Evolutionary conservation across 2,888 invertebrate species (phyloP).

Genomic region (Scrobipalpa costella): DNA sequence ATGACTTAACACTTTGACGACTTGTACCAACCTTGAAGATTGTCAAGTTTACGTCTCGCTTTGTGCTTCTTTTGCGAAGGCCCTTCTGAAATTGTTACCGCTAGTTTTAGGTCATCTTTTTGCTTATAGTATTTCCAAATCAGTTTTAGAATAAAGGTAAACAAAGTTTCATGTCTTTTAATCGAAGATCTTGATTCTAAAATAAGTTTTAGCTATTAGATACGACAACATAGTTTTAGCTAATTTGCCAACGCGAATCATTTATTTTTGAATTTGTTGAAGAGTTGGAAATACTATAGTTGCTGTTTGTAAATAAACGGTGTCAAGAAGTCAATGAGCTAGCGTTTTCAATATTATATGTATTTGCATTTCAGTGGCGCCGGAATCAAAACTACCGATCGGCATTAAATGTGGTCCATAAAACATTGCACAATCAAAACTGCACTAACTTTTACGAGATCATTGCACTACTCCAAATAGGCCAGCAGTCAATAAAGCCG

Average conservation of each 20-base stretch:
- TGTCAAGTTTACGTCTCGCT: slow-evolving; percentile 10
- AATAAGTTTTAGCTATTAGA: too few species aligned
- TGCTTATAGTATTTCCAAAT: too few species aligned
- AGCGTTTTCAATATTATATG: too few species aligned
- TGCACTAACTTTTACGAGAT: not conserved
- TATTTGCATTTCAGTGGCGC: not conserved
- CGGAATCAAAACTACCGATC: not conserved
- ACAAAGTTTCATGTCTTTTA: too few species aligned
- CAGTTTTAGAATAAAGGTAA: too few species aligned
- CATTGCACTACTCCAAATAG: slow-evolving; percentile 25
- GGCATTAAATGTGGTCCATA: too few species aligned
- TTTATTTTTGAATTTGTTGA: too few species aligned
- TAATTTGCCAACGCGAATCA: too few species aligned
- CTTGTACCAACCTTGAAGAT: slow-evolving; percentile 22
- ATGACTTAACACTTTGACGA: slow-evolving; percentile 41
- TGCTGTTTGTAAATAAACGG: slow-evolving; percentile 1
- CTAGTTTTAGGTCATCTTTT: not conserved
- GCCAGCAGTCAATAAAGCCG: slow-evolving; percentile 27
- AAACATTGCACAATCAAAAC: not conserved
- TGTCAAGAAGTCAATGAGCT: not conserved
- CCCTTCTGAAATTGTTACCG: not conserved
- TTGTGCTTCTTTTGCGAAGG: not conserved
- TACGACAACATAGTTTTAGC: too few species aligned
- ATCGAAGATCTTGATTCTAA: too few species aligned
- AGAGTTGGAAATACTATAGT: not conserved